Conservation (phyloP, 2,113 vertebrate genomes). For the Accipiter virgatus region DNA sequence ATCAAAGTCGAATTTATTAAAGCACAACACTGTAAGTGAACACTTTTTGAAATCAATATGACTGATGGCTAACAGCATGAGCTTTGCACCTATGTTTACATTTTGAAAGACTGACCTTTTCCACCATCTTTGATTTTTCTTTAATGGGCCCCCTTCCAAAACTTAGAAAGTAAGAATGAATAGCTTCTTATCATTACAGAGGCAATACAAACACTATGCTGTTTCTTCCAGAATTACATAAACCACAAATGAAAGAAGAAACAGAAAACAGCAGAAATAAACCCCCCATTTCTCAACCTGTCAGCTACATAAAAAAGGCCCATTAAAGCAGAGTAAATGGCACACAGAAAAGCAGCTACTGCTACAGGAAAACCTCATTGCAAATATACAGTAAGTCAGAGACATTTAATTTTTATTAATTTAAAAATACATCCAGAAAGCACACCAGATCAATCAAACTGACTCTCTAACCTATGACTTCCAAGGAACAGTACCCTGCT, state of each 20-base stretch:
- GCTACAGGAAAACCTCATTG: neutral
- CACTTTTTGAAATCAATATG: constrained; percentile 11
- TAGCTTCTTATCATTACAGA: neutral
- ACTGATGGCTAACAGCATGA: constrained; percentile 6
- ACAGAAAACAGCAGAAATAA: constrained; percentile 7
- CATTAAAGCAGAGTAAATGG: neutral
- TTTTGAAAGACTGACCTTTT: constrained; percentile 55
- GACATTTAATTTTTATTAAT: constrained; percentile 5
- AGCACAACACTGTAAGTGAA: neutral
- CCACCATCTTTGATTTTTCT: constrained; percentile 25
- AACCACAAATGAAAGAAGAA: neutral
- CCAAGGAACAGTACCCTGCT: neutral
- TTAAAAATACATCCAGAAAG: neutral
- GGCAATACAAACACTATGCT: neutral
- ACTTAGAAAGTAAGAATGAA: neutral
- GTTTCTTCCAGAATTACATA: neutral
- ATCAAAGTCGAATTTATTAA: constrained; percentile 48
- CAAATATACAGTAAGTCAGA: neutral
- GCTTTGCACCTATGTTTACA: neutral
- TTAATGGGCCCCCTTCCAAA: neutral
- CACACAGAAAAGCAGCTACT: neutral
- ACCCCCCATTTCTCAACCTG: neutral
- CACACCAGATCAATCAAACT: neutral
- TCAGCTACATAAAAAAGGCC: neutral
- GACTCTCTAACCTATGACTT: neutral